These are phyloP conservation scores for Coelopa pilipes DNA, from an alignment of 2,888 invertebrate genomes.

Conservation along the genomic window DNA sequence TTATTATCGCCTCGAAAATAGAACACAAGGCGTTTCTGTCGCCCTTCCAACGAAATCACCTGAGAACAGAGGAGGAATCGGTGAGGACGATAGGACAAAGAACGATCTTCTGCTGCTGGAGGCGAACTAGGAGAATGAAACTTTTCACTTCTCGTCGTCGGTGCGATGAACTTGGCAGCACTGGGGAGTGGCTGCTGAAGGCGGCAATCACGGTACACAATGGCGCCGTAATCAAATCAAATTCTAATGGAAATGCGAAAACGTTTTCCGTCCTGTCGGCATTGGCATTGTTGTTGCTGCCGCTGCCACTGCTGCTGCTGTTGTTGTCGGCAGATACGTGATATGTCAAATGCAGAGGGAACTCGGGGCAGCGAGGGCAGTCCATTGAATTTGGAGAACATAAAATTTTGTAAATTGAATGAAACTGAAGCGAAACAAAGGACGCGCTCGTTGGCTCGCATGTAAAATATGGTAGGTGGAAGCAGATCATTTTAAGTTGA, in stretches of 20 bases:
- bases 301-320: background rate
- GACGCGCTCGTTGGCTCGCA: too few relatives aligned
- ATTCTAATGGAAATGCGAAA: slow-evolving; percentile 23
- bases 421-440: too few relatives aligned
- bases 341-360: background rate
- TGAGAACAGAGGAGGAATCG: too few relatives aligned
- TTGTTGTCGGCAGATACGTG: background rate
- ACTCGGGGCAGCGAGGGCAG: background rate
- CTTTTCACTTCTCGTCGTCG: background rate
- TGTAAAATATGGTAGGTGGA: too few relatives aligned
- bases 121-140: background rate
- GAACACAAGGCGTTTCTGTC: too few relatives aligned
- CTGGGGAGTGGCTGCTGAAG: background rate
- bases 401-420: background rate
- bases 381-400: background rate
- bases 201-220: background rate
- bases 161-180: background rate
- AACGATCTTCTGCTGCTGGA: background rate
- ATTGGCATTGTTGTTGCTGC: background rate
- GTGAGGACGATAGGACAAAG: too few relatives aligned
- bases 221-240: slow-evolving; percentile 17
- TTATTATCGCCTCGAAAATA: too few relatives aligned
- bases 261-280: background rate
- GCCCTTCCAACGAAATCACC: too few relatives aligned
- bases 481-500: too few relatives aligned